These are phyloP conservation scores for Paradoxurus hermaphroditus DNA, from an alignment of 2,113 vertebrate species.

Conservation along the genomic window DNA sequence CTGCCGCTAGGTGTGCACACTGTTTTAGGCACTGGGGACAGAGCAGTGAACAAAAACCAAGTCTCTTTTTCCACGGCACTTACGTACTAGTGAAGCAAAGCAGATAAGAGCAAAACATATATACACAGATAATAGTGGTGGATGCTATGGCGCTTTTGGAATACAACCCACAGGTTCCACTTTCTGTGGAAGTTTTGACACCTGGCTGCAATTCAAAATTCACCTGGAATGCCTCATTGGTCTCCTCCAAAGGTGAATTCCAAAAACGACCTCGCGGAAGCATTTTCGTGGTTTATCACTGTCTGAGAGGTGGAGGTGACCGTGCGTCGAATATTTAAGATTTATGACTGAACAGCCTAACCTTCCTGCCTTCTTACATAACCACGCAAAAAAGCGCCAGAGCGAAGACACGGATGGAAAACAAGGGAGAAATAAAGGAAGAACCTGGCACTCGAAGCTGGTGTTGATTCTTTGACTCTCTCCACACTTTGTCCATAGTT, in stretches of 20 bases:
- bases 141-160: not conserved
- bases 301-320: not conserved
- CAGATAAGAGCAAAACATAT: not conserved
- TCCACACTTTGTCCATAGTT: not conserved
- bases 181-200: too few species aligned
- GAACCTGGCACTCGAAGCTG: not conserved
- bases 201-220: not conserved
- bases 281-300: not conserved
- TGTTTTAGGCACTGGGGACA: not conserved
- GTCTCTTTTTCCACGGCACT: not conserved
- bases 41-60: not conserved
- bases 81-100: not conserved
- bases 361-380: not conserved
- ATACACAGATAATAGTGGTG: not conserved
- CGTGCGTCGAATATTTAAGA: conserved; percentile 21
- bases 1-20: not conserved
- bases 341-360: not conserved
- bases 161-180: not conserved
- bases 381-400: not conserved
- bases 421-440: not conserved
- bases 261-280: not conserved
- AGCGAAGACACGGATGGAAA: not conserved
- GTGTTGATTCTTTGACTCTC: not conserved
- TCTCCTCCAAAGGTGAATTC: not conserved
- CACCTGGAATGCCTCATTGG: not conserved